Evolutionary conservation across 1,140 invertebrate genomes (phyloP).

Genomic region (Schlechtendalia chinensis): DNA sequence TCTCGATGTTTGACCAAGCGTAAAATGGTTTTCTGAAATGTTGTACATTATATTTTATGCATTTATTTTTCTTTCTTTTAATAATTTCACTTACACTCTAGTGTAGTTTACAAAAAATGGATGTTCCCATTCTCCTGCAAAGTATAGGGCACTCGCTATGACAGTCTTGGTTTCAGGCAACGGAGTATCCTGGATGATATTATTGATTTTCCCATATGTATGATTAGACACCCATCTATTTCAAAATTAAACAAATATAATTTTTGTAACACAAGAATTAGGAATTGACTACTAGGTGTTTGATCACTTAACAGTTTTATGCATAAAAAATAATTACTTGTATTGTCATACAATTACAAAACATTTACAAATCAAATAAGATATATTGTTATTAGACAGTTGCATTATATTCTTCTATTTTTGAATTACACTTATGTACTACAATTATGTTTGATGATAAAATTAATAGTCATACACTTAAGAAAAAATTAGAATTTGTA

Average conservation of each 20-base stretch:
- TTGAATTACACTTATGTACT: too few species aligned
- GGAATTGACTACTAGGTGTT: too few species aligned
- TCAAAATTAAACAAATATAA: background rate
- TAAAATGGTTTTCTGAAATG: constrained; percentile 59
- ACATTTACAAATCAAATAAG: background rate
- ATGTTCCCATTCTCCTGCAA: constrained; percentile 73
- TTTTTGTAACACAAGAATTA: too few species aligned
- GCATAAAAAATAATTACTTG: too few species aligned
- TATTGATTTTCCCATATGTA: constrained; percentile 66
- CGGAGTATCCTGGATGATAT: constrained; percentile 60
- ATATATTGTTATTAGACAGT: background rate
- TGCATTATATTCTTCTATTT: too few species aligned
- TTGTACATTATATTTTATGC: background rate
- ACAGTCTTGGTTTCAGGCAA: constrained; percentile 62
- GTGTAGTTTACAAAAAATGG: constrained; percentile 65
- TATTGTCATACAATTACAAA: too few species aligned
- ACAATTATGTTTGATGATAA: background rate
- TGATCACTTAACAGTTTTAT: too few species aligned
- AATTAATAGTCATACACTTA: background rate
- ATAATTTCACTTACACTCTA: constrained; percentile 57
- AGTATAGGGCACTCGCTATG: constrained; percentile 74
- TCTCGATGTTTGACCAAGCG: constrained; percentile 51
- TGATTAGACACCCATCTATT: constrained; percentile 64
- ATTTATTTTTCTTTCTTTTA: background rate
- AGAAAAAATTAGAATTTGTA: too few species aligned